These are phyloP conservation scores for Tragulus kanchil DNA, from an alignment of 2,113 vertebrate species.

Conservation along the genomic window DNA sequence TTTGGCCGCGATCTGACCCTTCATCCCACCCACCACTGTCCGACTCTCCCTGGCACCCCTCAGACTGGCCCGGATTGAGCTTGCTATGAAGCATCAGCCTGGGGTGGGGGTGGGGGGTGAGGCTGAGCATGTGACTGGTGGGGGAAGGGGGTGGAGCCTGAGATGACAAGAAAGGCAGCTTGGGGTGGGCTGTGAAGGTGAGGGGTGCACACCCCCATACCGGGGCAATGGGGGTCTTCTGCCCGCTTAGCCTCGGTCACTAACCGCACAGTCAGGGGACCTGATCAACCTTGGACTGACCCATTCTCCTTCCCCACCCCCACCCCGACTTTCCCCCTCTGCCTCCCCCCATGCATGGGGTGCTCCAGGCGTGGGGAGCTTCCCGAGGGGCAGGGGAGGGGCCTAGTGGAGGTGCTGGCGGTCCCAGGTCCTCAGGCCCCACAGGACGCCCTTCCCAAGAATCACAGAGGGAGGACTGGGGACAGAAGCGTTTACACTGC, in stretches of 20 bases:
- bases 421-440: constrained; percentile 53
- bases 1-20: constrained; percentile 78
- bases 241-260: constrained; percentile 31
- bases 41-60: constrained; percentile 76
- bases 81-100: constrained; percentile 80
- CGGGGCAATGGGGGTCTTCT: not conserved
- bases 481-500: not conserved
- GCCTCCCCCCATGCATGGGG: constrained; percentile 72
- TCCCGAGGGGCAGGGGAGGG: not conserved
- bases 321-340: not conserved
- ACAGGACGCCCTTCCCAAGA: not conserved
- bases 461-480: not conserved
- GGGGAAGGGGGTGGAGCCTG: not conserved
- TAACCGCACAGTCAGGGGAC: not conserved
- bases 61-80: constrained; percentile 79
- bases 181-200: constrained; percentile 6
- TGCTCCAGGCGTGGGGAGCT: constrained; percentile 15
- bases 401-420: constrained; percentile 53
- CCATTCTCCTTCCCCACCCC: not conserved
- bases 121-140: constrained; percentile 87
- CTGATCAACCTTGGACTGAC: not conserved
- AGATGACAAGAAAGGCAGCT: constrained; percentile 23
- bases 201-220: not conserved
- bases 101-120: constrained; percentile 44
- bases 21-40: constrained; percentile 73